Conservation (phyloP, 2,113 vertebrate genomes). For the Nyctereutes procyonoides region DNA sequence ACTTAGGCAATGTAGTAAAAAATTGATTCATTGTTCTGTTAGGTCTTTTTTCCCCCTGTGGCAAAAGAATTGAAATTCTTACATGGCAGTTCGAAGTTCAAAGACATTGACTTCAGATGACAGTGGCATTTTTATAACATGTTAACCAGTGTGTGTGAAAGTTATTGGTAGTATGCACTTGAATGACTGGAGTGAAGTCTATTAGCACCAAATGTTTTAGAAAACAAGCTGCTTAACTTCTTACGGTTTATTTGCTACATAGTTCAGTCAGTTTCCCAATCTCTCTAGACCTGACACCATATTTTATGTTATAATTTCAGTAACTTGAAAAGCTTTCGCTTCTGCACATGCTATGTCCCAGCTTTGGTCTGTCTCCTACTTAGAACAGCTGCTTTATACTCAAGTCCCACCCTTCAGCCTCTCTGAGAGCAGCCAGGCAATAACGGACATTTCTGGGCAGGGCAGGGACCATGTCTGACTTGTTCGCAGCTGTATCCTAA, state of each 20-base stretch:
- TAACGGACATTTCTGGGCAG: neutral
- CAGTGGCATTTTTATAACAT: conserved; percentile 32
- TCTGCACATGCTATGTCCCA: neutral
- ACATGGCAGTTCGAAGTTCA: conserved; percentile 53
- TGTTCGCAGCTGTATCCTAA: neutral
- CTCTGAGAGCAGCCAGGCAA: neutral
- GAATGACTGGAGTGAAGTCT: conserved; percentile 29
- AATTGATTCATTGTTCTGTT: conserved; percentile 64
- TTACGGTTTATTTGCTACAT: neutral
- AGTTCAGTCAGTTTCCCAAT: conserved; percentile 56
- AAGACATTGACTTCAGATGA: conserved; percentile 55
- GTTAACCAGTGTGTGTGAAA: conserved; percentile 39
- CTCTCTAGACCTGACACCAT: conserved; percentile 14
- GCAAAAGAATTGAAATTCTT: conserved; percentile 63
- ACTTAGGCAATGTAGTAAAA: conserved; percentile 67
- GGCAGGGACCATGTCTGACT: neutral
- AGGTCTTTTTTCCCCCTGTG: neutral
- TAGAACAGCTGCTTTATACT: neutral
- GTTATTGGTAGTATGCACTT: neutral
- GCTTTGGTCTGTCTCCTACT: neutral
- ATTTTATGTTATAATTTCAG: conserved; percentile 39
- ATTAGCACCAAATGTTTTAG: conserved; percentile 49
- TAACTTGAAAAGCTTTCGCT: conserved; percentile 25
- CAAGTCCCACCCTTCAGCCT: neutral
- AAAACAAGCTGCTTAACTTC: conserved; percentile 50